Conservation (phyloP, 2,888 invertebrate species). For the Seira ritae region DNA sequence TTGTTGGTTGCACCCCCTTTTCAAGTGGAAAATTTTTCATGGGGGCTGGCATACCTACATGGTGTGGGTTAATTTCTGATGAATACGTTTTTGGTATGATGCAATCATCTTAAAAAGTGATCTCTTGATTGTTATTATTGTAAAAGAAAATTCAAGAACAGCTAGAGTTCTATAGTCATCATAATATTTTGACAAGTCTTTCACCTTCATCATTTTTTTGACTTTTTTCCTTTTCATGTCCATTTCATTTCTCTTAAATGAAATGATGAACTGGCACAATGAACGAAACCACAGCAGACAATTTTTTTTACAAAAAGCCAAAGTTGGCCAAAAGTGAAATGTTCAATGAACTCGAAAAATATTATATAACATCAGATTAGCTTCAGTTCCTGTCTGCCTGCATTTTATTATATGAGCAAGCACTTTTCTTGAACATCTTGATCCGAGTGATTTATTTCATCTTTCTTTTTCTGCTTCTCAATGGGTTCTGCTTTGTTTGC, state of each 20-base stretch:
- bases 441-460: not conserved
- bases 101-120: no score
- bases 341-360: slow-evolving; percentile 13
- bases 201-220: no score
- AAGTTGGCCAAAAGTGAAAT: slow-evolving; percentile 9
- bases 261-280: no score
- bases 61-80: not conserved
- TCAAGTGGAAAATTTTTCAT: not conserved
- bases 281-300: no score
- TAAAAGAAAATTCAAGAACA: no score
- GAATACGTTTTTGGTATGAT: no score
- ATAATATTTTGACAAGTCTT: no score
- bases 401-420: not conserved
- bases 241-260: no score
- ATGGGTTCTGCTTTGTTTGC: not conserved
- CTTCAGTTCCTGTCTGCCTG: no score
- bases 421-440: not conserved
- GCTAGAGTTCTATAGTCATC: no score
- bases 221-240: no score
- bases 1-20: not conserved
- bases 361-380: not conserved
- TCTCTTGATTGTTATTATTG: no score
- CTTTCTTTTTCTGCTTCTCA: not conserved
- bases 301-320: not conserved
- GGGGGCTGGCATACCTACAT: not conserved